Evolutionary conservation across 2,888 invertebrate genomes (phyloP), one percentile per base, ranked within the genome.

Genomic region (Physocephala rufipes): DNA sequence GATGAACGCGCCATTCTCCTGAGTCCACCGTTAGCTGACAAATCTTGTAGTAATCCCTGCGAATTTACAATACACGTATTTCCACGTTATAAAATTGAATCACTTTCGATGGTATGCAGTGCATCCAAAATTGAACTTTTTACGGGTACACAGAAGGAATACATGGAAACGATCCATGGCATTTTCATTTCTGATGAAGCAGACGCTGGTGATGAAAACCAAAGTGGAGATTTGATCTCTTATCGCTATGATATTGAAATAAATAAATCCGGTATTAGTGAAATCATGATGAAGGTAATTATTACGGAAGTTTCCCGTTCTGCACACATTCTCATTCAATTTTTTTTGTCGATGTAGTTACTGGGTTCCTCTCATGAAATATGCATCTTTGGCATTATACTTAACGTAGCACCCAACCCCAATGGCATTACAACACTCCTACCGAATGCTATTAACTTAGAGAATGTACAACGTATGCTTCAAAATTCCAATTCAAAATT

Each of bases 211-310:
- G 79, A 77, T 24, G 80, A 80, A 28, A 80, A 79, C 2, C 76
- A 74, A 4, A 76, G 79, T 67, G 70, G 77, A 16, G 69, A 75
- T 0, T 75, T 80, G 2, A 19, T 19, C 15, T 73, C 71, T 0
- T 85, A 82, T 73, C 81, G 85, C 12, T 84, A 82, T 45, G 86
- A 86, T 74, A 72, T 85, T 16, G 78, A 82, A 77, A 79, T 86
- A 19, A 75, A 80, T 53, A 82, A 81, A 36, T 81, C 82, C 0
- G 82, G 84, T n/a, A 78, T 84, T 36, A 77, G 79, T 1, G 76
- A 81, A 16, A 74, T 84, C n/a, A 78, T 79, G 71, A 69, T 85
- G 0, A 83, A 79, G 77, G 80, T 80, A 76, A 47, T 9, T 55
- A 28, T n/a, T n/a, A n/a, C n/a, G n/a, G 9, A 19, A 47, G 19